A percentile compares a stretch with the other conserved stretches of the same genome.
These are phyloP conservation scores for Falcunculus frontatus DNA, from an alignment of 2,113 vertebrate species.

Conservation along the genomic window DNA sequence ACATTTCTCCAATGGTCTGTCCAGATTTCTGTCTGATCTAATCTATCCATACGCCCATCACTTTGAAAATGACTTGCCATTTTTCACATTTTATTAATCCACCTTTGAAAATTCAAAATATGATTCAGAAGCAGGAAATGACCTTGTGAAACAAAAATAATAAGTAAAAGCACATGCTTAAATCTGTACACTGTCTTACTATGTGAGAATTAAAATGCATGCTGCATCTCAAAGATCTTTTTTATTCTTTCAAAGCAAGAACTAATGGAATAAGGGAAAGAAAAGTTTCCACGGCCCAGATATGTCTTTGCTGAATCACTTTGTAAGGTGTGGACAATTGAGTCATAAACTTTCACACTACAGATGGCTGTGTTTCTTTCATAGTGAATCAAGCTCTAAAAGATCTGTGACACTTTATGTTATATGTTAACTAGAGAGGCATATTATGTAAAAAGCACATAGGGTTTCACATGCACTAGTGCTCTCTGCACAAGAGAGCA, in stretches of 20 bases:
- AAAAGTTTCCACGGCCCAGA: conserved; percentile 45
- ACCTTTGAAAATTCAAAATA: conserved; percentile 13
- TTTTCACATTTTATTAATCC: conserved; percentile 44
- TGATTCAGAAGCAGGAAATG: background rate
- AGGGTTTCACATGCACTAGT: conserved; percentile 56
- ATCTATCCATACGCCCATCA: background rate
- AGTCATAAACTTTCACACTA: conserved; percentile 6
- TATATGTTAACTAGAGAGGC: conserved; percentile 60
- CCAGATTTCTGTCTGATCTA: conserved; percentile 53
- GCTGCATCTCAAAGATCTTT: background rate
- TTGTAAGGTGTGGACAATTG: conserved; percentile 36
- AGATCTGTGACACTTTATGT: conserved; percentile 62
- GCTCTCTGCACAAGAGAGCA: conserved; percentile 59
- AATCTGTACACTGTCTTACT: background rate
- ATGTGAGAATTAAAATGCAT: background rate
- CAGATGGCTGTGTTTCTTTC: conserved; percentile 32
- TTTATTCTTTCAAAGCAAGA: background rate
- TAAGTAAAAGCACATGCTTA: background rate
- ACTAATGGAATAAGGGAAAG: background rate
- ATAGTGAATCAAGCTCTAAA: conserved; percentile 26
- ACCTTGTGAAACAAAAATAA: background rate
- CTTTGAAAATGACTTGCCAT: conserved; percentile 41
- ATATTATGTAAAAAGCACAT: conserved; percentile 64
- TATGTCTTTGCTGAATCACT: conserved; percentile 38
- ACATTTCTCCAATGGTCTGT: conserved; percentile 35